These are phyloP conservation scores for Vandiemenella viatica DNA, from an alignment of 2,888 invertebrate genomes.

Conservation along the genomic window DNA sequence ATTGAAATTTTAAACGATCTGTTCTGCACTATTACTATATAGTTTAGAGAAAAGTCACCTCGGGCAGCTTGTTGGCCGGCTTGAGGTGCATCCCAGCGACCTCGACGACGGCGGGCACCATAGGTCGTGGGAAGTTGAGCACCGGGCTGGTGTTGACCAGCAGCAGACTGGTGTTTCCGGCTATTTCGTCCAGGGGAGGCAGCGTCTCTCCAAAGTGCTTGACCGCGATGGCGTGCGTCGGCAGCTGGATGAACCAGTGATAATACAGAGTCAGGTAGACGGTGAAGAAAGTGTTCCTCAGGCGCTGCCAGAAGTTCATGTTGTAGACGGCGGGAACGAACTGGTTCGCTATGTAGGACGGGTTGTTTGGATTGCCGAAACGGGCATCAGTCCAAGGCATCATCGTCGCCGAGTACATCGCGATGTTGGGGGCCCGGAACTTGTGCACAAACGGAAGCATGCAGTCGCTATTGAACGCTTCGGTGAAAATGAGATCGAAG, in stretches of 20 bases:
- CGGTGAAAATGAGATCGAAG: slow-evolving; percentile 52
- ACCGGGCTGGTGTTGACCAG: slow-evolving; percentile 45
- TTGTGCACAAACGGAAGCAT: slow-evolving; percentile 48
- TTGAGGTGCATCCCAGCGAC: slow-evolving; percentile 11
- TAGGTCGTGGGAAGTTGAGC: slow-evolving; percentile 32
- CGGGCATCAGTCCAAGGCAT: slow-evolving; percentile 45
- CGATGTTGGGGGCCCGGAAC: slow-evolving; percentile 38
- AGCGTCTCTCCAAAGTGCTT: slow-evolving; percentile 27
- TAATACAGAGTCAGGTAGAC: slow-evolving; percentile 22
- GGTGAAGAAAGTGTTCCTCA: slow-evolving; percentile 6
- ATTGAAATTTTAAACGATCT: too few relatives aligned
- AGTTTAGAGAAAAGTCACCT: too few relatives aligned
- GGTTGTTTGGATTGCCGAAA: slow-evolving; percentile 41
- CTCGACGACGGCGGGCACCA: slow-evolving; percentile 16
- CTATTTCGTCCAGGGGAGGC: slow-evolving; percentile 38
- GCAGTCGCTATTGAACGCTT: slow-evolving; percentile 59
- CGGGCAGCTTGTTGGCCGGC: slow-evolving; percentile 7
- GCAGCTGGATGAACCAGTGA: slow-evolving; percentile 18
- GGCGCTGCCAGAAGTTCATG: slow-evolving; percentile 9
- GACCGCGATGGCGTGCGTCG: slow-evolving; percentile 9
- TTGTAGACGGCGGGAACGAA: slow-evolving; percentile 25
- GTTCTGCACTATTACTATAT: too few relatives aligned
- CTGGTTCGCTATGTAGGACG: slow-evolving; percentile 35
- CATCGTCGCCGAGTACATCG: slow-evolving; percentile 38
- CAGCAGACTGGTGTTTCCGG: slow-evolving; percentile 37